Conservation (phyloP, 2,113 vertebrate genomes). For the Euleptes europaea region DNA sequence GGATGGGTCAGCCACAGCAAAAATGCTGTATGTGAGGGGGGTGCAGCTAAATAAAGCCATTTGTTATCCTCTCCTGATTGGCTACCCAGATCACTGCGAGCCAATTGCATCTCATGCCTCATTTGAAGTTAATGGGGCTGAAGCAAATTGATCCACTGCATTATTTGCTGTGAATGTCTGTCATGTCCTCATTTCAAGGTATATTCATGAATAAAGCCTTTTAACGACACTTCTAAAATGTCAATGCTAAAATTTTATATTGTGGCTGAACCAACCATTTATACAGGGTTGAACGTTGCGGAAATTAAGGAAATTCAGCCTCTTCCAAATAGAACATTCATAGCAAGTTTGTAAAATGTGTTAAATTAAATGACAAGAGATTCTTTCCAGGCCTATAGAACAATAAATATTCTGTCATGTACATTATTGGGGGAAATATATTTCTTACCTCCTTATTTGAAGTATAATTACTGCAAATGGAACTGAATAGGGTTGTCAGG, state of each 20-base stretch:
- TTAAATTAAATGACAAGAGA: neutral
- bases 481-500: too few species aligned
- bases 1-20: too few species aligned
- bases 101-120: too few species aligned
- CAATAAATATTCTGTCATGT: neutral
- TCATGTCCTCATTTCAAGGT: neutral
- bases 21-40: too few species aligned
- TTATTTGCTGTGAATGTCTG: too few species aligned
- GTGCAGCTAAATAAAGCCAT: too few species aligned
- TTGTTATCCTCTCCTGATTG: neutral
- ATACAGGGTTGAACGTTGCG: neutral
- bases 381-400: neutral
- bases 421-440: neutral
- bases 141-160: too few species aligned
- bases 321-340: neutral
- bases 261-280: neutral
- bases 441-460: neutral
- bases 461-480: neutral
- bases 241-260: neutral
- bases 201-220: neutral
- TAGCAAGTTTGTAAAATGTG: neutral
- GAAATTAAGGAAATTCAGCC: neutral
- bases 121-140: too few species aligned
- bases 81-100: too few species aligned
- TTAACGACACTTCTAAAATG: neutral